Percentiles rank a stretch among this genome's conserved stretches.
Conservation (phyloP, 1,140 invertebrate genomes). For the Harlomillsia oculata region DNA sequence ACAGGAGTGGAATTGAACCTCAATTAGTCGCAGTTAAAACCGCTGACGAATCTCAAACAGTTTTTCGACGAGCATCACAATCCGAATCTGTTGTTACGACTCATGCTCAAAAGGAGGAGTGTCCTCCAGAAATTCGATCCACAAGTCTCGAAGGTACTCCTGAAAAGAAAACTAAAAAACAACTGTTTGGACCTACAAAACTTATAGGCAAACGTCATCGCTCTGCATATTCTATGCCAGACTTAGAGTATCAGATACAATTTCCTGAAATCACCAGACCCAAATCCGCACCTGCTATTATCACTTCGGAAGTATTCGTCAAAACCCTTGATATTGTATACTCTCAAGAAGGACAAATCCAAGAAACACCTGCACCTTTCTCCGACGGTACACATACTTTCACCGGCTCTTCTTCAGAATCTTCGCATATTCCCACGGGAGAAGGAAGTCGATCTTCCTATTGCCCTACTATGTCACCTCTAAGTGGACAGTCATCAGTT, state of each 20-base stretch:
- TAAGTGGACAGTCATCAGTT: neutral
- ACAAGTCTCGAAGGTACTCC: no score
- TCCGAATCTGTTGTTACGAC: neutral
- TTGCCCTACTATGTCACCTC: neutral
- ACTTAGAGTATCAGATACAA: constrained; percentile 32
- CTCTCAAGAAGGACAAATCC: constrained; percentile 17
- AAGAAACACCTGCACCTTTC: constrained; percentile 1
- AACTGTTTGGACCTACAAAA: constrained; percentile 28
- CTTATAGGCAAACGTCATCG: constrained; percentile 23
- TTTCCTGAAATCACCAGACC: constrained; percentile 23
- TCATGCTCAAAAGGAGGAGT: constrained; percentile 2
- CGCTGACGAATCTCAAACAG: neutral
- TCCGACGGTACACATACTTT: neutral
- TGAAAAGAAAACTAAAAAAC: neutral
- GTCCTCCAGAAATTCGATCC: no score
- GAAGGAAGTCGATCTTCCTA: neutral
- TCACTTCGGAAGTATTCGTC: constrained; percentile 33
- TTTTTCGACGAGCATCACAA: neutral
- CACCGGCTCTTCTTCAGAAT: constrained; percentile 12
- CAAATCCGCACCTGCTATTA: constrained; percentile 28
- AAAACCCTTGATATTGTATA: constrained; percentile 28
- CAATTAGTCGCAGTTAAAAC: no score
- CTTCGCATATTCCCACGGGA: neutral
- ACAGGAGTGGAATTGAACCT: constrained; percentile 19
- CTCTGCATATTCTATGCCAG: constrained; percentile 28